Conservation (phyloP, 2,113 vertebrate genomes). For the Corynorhinus townsendii region DNA sequence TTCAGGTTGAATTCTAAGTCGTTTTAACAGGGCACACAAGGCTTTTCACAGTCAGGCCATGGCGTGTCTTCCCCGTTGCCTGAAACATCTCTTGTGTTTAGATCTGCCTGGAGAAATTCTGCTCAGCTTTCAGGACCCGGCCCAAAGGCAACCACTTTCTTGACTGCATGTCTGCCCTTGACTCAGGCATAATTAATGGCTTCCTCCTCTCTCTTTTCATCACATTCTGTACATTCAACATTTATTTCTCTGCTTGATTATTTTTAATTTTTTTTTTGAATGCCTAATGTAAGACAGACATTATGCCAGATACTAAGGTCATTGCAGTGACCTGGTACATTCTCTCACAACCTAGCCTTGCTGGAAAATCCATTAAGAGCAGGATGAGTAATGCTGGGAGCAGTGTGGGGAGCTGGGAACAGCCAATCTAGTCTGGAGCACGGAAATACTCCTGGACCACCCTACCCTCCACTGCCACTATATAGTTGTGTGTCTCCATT, state of each 20-base stretch:
- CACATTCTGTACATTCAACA: background rate
- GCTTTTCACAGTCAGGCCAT: background rate
- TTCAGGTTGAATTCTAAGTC: background rate
- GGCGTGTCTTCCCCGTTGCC: background rate
- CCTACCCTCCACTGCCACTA: background rate
- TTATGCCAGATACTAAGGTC: background rate
- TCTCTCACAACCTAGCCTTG: background rate
- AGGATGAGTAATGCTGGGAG: background rate
- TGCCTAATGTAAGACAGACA: background rate
- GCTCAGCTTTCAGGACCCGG: background rate
- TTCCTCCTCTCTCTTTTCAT: background rate
- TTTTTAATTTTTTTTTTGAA: background rate
- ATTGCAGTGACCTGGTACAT: background rate
- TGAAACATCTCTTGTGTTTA: background rate
- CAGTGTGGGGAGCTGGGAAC: background rate
- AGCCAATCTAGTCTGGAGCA: background rate
- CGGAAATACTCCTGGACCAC: background rate
- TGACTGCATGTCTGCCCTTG: background rate
- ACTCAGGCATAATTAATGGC: background rate
- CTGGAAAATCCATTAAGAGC: background rate
- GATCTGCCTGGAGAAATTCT: background rate
- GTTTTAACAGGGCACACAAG: background rate
- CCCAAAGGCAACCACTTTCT: background rate
- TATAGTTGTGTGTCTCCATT: background rate
- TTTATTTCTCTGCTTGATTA: background rate